Percentiles rank a stretch among this genome's conserved stretches.
These are phyloP conservation scores for Cataglyphis hispanica DNA, from an alignment of 1,140 invertebrate species.

Conservation along the genomic window DNA sequence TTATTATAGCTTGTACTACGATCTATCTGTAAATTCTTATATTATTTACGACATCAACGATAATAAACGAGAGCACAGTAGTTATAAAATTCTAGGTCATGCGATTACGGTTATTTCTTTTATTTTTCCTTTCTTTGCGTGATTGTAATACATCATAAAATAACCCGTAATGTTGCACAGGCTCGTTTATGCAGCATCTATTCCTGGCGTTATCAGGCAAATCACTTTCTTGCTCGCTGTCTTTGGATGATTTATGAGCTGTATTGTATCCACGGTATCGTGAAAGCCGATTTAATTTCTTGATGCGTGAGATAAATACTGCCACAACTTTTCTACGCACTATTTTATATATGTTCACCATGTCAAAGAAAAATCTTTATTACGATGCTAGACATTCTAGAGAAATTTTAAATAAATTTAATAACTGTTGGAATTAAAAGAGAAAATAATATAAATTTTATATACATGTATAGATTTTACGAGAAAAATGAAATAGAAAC, in stretches of 20 bases:
- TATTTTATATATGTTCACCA: neutral
- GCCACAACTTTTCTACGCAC: neutral
- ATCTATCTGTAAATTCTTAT: conserved; percentile 45
- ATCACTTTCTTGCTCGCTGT: conserved; percentile 29
- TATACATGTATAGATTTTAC: neutral
- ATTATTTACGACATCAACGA: conserved; percentile 55
- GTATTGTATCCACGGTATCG: neutral
- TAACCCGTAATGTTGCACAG: conserved; percentile 20
- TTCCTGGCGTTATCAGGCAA: conserved; percentile 42
- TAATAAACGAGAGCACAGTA: conserved; percentile 39
- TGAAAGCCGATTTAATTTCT: conserved; percentile 30
- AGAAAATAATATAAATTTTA: neutral
- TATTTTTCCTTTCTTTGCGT: conserved; percentile 36
- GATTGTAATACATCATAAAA: conserved; percentile 38
- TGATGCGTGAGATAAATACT: neutral
- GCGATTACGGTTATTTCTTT: conserved; percentile 45
- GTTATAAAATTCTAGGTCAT: conserved; percentile 37
- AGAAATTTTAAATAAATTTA: conserved; percentile 1
- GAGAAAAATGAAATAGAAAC: neutral
- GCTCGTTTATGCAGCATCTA: conserved; percentile 28
- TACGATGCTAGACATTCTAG: neutral
- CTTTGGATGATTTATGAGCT: conserved; percentile 36
- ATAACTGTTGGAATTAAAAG: neutral
- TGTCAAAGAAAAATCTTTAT: neutral
- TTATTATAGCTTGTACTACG: conserved; percentile 9